A percentile compares a stretch with the other conserved stretches of the same genome.
phyloP scores from a whole-genome alignment of 2,113 vertebrate species.

The Butastur rufipennis region DNA sequence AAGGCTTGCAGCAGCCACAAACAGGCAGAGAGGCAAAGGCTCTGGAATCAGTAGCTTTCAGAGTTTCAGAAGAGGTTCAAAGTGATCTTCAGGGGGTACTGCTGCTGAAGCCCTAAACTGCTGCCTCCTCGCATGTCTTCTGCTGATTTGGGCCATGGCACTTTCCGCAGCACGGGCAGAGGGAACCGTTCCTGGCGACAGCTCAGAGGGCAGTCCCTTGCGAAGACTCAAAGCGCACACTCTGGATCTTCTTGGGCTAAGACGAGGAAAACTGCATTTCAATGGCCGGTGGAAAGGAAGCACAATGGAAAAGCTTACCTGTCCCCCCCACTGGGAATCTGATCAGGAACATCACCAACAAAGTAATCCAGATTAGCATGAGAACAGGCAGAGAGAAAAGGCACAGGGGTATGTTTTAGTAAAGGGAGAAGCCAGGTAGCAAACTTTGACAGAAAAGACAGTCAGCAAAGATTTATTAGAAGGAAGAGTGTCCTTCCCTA shows the following conservation, averaged over 20 bases:
- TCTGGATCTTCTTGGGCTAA: conserved; percentile 75
- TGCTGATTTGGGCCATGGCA: conserved; percentile 18
- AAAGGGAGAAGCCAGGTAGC: neutral
- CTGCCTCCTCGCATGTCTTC: conserved; percentile 20
- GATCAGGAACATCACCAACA: neutral
- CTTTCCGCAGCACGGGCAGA: conserved; percentile 24
- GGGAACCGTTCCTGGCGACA: conserved; percentile 40
- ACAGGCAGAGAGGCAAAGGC: neutral
- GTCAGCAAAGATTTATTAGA: neutral
- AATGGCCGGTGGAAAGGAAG: neutral
- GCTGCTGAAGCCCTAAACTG: neutral
- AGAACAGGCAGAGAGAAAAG: neutral
- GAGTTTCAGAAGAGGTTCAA: conserved; percentile 14
- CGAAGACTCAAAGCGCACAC: conserved; percentile 64
- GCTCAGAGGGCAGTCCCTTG: conserved; percentile 73
- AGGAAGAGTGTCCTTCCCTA: neutral
- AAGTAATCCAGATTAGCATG: neutral
- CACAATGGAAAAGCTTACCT: conserved; percentile 18
- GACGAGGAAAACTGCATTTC: conserved; percentile 76
- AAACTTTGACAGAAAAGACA: neutral
- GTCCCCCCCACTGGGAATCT: neutral
- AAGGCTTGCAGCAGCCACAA: neutral
- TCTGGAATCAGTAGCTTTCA: neutral
- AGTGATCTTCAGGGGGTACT: neutral
- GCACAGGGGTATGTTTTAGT: neutral